Evolutionary conservation across 1,140 invertebrate species (phyloP).

Genomic region (Thereuonema tuberculata): DNA sequence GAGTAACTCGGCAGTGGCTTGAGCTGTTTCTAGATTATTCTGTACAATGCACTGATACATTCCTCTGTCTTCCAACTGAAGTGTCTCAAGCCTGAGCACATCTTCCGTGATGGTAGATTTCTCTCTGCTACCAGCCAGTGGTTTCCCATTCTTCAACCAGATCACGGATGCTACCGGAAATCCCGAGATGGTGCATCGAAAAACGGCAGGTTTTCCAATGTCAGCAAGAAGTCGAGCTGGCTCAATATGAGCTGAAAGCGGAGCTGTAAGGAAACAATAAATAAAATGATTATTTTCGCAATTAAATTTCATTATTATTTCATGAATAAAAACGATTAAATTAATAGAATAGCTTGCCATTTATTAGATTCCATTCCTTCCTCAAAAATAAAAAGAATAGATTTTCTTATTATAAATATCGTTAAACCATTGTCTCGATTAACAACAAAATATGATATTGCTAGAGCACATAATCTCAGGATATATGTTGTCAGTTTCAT

Average conservation of each 20-base stretch:
- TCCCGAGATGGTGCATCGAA: constrained; percentile 72
- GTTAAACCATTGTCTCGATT: too few species aligned
- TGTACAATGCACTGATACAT: constrained; percentile 82
- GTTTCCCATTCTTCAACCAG: constrained; percentile 70
- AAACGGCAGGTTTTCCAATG: constrained; percentile 59
- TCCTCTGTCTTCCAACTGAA: constrained; percentile 61
- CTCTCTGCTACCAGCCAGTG: constrained; percentile 30
- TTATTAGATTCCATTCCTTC: too few species aligned
- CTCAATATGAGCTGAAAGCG: background rate
- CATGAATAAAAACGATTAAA: too few species aligned
- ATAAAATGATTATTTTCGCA: too few species aligned
- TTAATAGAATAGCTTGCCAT: too few species aligned
- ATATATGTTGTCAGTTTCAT: too few species aligned
- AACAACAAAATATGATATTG: too few species aligned
- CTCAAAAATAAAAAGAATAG: too few species aligned
- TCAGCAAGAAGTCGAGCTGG: constrained; percentile 39
- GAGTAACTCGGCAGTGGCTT: constrained; percentile 62
- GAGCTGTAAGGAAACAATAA: background rate
- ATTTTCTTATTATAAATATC: too few species aligned
- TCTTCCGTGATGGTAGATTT: constrained; percentile 37
- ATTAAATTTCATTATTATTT: too few species aligned
- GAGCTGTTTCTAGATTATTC: constrained; percentile 69
- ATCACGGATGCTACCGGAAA: constrained; percentile 61
- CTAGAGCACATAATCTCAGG: too few species aligned
- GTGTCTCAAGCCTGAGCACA: constrained; percentile 47